Percentiles rank a stretch among this genome's conserved stretches.
These are phyloP conservation scores for Ctenochaetus hawaiiensis DNA, from an alignment of 2,797 vertebrate species.

Conservation along the genomic window DNA sequence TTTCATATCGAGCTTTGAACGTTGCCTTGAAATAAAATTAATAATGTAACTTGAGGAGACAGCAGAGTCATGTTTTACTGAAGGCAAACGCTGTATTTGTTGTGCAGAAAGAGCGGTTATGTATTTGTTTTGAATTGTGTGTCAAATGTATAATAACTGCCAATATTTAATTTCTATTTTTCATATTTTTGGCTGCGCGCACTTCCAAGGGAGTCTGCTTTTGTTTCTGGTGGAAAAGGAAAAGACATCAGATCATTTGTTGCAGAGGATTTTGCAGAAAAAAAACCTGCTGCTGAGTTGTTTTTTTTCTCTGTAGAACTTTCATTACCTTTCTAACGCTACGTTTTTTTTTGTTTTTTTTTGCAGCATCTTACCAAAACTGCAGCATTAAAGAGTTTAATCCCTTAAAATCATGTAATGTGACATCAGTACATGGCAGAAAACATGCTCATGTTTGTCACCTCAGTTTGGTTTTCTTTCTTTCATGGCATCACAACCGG, in stretches of 20 bases:
- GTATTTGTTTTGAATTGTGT: not conserved
- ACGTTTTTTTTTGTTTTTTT: not conserved
- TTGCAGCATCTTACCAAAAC: not conserved
- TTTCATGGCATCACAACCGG: not conserved
- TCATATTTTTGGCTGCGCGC: not conserved
- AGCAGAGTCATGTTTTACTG: constrained; percentile 31
- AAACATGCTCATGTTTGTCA: constrained; percentile 15
- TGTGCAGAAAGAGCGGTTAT: not conserved
- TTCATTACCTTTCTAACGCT: not conserved
- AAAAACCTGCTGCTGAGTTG: no score
- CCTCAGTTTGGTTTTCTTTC: not conserved
- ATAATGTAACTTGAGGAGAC: constrained; percentile 26
- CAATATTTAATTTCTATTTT: not conserved
- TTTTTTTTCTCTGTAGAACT: not conserved
- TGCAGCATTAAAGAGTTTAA: constrained; percentile 17
- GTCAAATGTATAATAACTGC: not conserved
- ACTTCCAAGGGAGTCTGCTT: not conserved
- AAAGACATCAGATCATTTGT: not conserved
- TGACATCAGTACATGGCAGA: constrained; percentile 14
- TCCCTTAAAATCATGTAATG: constrained; percentile 2
- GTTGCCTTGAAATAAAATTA: constrained; percentile 15
- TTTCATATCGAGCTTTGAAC: constrained; percentile 21
- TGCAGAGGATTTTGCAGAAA: not conserved
- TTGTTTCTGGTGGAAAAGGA: not conserved
- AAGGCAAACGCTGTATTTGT: not conserved